Conservation (phyloP, 2,888 invertebrate species). For the Conomelus anceps region DNA sequence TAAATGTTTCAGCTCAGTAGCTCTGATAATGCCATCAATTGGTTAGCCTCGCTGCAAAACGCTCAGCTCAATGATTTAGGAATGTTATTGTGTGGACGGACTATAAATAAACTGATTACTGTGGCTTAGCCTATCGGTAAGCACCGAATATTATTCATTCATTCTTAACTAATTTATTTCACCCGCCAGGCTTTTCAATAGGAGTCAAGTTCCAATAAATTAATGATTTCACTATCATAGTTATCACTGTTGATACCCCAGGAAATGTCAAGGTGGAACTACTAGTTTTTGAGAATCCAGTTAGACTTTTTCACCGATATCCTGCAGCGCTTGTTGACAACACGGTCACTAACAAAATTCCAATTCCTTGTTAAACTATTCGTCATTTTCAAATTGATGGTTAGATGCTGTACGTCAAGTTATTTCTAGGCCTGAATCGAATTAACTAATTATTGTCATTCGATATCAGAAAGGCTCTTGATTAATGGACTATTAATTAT, state of each 20-base stretch:
- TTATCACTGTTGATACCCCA: background rate
- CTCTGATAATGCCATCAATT: background rate
- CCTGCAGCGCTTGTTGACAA: background rate
- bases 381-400: background rate
- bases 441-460: background rate
- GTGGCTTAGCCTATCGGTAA: background rate
- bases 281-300: background rate
- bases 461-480: background rate
- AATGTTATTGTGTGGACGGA: background rate
- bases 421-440: background rate
- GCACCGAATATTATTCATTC: background rate
- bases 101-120: background rate
- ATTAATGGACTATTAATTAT: background rate
- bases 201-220: background rate
- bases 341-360: background rate
- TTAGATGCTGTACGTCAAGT: background rate
- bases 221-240: background rate
- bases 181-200: background rate
- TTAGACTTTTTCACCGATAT: no score
- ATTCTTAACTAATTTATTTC: background rate
- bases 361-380: background rate
- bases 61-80: background rate
- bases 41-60: background rate
- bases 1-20: background rate
- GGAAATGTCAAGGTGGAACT: background rate